Evolutionary conservation across 2,888 invertebrate species (phyloP).

Genomic region (Meiosimyza platycephala): DNA sequence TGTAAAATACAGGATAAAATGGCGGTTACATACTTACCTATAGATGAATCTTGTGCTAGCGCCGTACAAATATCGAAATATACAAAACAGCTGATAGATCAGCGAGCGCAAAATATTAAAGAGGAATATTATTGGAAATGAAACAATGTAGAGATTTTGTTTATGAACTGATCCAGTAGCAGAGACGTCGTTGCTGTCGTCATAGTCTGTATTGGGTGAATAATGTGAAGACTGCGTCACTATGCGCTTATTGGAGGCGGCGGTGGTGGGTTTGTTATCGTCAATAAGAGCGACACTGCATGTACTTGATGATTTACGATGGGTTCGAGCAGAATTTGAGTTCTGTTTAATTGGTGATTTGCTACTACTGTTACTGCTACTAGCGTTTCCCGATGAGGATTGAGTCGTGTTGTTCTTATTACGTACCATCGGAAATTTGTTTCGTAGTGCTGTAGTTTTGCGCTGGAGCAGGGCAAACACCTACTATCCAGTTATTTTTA

Average conservation of each 20-base stretch:
- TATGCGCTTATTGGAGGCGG: constrained; percentile 49
- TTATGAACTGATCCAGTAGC: constrained; percentile 82
- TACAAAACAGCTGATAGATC: constrained; percentile 86
- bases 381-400: constrained; percentile 56
- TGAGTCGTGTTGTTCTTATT: constrained; percentile 61
- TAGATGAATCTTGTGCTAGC: constrained; percentile 82
- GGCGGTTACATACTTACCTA: too few relatives aligned
- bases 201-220: constrained; percentile 56
- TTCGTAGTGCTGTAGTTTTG: too few relatives aligned
- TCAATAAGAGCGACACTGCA: constrained; percentile 63
- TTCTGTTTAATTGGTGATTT: constrained; percentile 63
- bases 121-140: constrained; percentile 86
- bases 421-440: constrained; percentile 62
- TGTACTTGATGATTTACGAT: constrained; percentile 64
- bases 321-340: constrained; percentile 51
- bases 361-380: constrained; percentile 57
- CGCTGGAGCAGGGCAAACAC: too few relatives aligned
- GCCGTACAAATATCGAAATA: constrained; percentile 86
- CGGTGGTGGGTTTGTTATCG: constrained; percentile 53
- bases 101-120: constrained; percentile 86
- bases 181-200: constrained; percentile 50
- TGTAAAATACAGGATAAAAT: too few relatives aligned
- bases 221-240: constrained; percentile 47
- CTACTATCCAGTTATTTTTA: too few relatives aligned
- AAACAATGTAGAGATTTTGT: constrained; percentile 88